Evolutionary conservation across 1,140 invertebrate genomes (phyloP), one percentile per base, ranked within the genome.

Genomic region (Lepeophtheirus salmonis): DNA sequence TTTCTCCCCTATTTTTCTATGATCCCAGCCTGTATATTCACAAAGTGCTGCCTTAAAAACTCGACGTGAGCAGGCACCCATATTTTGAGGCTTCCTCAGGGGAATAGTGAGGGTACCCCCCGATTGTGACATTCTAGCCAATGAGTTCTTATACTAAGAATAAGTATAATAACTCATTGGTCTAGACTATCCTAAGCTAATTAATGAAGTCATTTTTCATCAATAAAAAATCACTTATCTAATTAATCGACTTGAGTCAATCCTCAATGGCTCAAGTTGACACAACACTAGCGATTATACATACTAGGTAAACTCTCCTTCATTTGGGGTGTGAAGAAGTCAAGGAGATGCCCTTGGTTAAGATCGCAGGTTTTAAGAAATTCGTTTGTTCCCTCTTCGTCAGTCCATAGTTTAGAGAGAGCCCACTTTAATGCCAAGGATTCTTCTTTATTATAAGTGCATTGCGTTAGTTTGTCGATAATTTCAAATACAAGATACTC

Each of bases 401-500:
- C 20, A 50, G 49, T n/a, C 16, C 49, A 50, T n/a, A 50, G 49
- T 3, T 50, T 3, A 3, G 16, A 17, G 49, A 20, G 16, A n/a
- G 20, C 20, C 49, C 49, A 50, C 16, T 17, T n/a, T 18, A 50
- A n/a, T 10, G 16, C 49, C 49, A 20, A 3, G 3, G 16, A 17
- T 18, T 50, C 49, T 2, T 3, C 10, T 18, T 50, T 18, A 50
- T n/a, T 50, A 12, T 2, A 50, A 20, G 49, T n/a, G 20, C 16
- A 17, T 50, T 50, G 16, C 20, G 16, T 18, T n/a, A 50, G 20
- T 50, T 50, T 50, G 49, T 50, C 49, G 49, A 50, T n/a, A n/a
- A 50, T 50, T 54, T 54, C 16, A 16, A 22, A 54, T 14, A 54
- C 52, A 3, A 54, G 3, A 22, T 54, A 54, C 18, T 54, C 52